phyloP scores from a whole-genome alignment of 2,797 vertebrate species.

The Sebastes kiyomatsui region DNA sequence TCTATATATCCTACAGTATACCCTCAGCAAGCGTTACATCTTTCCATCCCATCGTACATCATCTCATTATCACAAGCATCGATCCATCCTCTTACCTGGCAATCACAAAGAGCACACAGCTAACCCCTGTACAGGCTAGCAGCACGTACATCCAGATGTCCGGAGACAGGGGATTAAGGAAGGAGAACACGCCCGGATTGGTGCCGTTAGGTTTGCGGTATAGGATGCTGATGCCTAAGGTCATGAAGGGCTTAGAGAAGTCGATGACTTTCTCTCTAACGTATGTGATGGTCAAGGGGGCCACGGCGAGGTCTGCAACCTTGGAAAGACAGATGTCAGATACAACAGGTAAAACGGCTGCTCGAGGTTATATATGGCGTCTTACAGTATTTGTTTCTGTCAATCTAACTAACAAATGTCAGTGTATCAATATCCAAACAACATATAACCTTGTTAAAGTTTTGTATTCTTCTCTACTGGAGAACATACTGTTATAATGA shows the following conservation, averaged over 20 bases:
- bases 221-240: constrained; percentile 94
- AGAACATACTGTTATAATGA: not conserved
- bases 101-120: constrained; percentile 98
- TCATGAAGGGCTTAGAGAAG: constrained; percentile 96
- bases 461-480: not conserved
- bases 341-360: not conserved
- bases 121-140: constrained; percentile 95
- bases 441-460: not conserved
- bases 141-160: constrained; percentile 99
- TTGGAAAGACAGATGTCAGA: constrained; percentile 57
- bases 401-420: not conserved
- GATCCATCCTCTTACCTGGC: constrained; percentile 87
- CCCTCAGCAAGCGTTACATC: not conserved
- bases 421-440: not conserved
- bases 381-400: not conserved
- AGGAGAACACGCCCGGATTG: constrained; percentile 97
- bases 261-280: constrained; percentile 96
- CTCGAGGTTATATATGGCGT: not conserved
- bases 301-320: constrained; percentile 96
- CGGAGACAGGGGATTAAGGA: constrained; percentile 95
- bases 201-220: constrained; percentile 97
- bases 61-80: not conserved
- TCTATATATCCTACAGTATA: not conserved
- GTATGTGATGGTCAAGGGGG: constrained; percentile 96
- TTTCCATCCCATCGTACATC: not conserved